Conservation (phyloP, 2,888 invertebrate species). For the Blastobasis lacticolella region DNA sequence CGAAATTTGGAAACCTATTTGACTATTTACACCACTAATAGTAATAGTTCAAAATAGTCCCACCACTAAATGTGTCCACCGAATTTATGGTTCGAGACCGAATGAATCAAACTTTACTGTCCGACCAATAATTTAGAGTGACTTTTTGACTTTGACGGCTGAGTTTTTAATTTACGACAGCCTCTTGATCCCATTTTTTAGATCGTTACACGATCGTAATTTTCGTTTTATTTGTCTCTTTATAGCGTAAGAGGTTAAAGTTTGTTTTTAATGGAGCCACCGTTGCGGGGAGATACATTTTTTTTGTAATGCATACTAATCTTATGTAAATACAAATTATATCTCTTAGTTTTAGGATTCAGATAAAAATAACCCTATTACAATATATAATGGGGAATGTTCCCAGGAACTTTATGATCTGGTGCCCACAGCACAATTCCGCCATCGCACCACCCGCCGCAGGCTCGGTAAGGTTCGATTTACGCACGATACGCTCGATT, state of each 20-base stretch:
- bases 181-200: constrained; percentile 58
- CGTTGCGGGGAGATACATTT: neutral
- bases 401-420: no score
- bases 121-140: constrained; percentile 39
- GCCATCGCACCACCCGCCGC: no score
- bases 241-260: neutral
- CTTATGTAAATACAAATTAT: no score
- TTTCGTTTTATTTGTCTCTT: neutral
- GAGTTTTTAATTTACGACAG: constrained; percentile 45
- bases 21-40: constrained; percentile 39
- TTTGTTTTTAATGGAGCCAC: neutral
- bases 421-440: no score
- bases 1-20: constrained; percentile 25
- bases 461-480: no score
- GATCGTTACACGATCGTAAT: constrained; percentile 23
- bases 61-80: constrained; percentile 55
- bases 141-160: constrained; percentile 47
- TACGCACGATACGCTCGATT: no score
- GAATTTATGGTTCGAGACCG: constrained; percentile 49
- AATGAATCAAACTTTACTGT: constrained; percentile 61
- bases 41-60: constrained; percentile 66
- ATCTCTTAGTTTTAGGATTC: no score
- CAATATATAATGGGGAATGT: no score
- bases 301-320: no score
- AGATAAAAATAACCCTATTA: no score